Percentiles rank a stretch among this genome's conserved stretches.
Conservation (phyloP, 2,797 vertebrate genomes). For the Varecia variegata region DNA sequence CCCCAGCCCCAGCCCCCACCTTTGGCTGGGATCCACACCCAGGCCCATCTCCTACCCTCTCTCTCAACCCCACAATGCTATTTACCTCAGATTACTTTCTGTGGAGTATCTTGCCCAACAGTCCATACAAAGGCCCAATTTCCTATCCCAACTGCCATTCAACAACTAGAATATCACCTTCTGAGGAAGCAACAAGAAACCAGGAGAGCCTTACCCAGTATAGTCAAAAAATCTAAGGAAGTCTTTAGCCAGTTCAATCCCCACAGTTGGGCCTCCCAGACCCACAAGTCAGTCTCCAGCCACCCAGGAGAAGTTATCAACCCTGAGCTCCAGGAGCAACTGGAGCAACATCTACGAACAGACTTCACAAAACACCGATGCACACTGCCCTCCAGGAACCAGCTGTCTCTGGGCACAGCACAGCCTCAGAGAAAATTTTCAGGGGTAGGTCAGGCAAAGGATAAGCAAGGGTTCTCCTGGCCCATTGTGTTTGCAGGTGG, state of each 20-base stretch:
- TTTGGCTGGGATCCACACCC: no score
- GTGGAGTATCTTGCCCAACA: no score
- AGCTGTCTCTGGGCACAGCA: background rate
- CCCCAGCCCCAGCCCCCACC: background rate
- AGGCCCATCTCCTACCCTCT: no score
- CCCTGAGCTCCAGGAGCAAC: background rate
- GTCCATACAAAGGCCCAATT: no score
- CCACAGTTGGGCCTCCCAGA: background rate
- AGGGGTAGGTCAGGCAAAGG: background rate
- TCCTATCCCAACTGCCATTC: no score
- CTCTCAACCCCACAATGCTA: no score
- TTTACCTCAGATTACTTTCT: no score
- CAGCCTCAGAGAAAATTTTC: background rate
- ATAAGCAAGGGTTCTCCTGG: background rate
- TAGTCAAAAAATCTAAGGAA: background rate
- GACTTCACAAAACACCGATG: background rate
- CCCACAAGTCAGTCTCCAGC: background rate
- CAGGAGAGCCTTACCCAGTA: no score
- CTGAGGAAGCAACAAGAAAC: no score
- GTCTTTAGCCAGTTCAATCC: background rate
- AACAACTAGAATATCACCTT: no score
- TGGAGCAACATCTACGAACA: constrained; percentile 35
- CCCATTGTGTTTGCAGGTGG: background rate
- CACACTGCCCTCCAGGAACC: background rate
- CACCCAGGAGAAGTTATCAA: background rate